Percentiles rank a stretch among this genome's conserved stretches.
These are phyloP conservation scores for Schizopygopsis malacanthus DNA, from an alignment of 2,797 vertebrate species.

Conservation along the genomic window DNA sequence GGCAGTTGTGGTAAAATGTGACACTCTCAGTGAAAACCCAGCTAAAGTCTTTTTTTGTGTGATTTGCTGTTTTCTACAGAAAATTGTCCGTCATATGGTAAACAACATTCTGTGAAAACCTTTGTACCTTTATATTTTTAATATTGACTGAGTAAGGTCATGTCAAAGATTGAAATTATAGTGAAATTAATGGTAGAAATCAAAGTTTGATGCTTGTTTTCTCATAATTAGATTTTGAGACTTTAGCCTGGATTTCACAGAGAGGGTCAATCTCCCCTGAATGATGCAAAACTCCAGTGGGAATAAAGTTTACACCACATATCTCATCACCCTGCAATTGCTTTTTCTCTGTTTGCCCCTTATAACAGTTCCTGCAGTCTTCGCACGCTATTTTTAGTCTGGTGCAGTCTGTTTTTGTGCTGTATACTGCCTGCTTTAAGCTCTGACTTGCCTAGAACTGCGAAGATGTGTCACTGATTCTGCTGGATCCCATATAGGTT, in stretches of 20 bases:
- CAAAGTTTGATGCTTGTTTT: too few relatives aligned
- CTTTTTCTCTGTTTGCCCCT: conserved; percentile 45
- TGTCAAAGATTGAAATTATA: too few relatives aligned
- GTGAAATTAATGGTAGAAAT: too few relatives aligned
- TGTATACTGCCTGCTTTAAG: conserved; percentile 34
- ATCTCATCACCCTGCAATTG: conserved; percentile 20
- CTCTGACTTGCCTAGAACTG: conserved; percentile 32
- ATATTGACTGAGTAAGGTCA: too few relatives aligned
- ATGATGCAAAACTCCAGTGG: conserved; percentile 15
- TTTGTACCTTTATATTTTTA: too few relatives aligned
- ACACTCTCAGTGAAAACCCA: too few relatives aligned
- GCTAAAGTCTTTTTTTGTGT: too few relatives aligned
- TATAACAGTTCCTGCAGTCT: conserved; percentile 26
- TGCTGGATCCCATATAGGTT: neutral
- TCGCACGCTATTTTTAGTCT: conserved; percentile 38
- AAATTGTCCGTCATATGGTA: too few relatives aligned
- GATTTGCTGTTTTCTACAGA: too few relatives aligned
- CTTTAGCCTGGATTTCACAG: too few relatives aligned
- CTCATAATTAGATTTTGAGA: too few relatives aligned
- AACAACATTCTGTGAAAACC: too few relatives aligned
- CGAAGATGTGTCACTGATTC: conserved; percentile 39
- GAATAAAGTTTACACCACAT: conserved; percentile 35
- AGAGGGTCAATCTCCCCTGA: conserved; percentile 6
- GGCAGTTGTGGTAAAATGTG: neutral
- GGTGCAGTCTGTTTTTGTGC: conserved; percentile 28